Percentiles rank a stretch among this genome's conserved stretches.
phyloP scores from a whole-genome alignment of 2,113 vertebrate species.

The Phalacrocorax aristotelis region DNA sequence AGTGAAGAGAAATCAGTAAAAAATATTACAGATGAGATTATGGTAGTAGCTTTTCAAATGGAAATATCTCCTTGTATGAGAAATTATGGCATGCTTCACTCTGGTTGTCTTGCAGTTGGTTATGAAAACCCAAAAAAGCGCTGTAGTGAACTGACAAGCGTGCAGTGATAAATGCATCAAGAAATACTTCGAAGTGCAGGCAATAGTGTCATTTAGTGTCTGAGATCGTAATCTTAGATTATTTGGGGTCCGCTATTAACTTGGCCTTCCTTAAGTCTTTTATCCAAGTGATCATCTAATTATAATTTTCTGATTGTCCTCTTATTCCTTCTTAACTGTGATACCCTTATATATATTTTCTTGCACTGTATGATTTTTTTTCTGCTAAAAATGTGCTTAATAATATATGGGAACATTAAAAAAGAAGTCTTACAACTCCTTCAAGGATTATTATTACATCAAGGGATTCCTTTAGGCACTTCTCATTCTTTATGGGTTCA shows the following conservation, averaged over 20 bases:
- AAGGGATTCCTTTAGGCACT: constrained; percentile 57
- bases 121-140: not conserved
- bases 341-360: not conserved
- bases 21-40: constrained; percentile 11
- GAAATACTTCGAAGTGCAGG: not conserved
- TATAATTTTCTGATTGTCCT: not conserved
- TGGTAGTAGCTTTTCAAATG: not conserved
- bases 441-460: constrained; percentile 63
- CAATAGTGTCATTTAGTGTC: not conserved
- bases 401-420: constrained; percentile 41
- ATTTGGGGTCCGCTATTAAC: not conserved
- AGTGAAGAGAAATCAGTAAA: constrained; percentile 1
- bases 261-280: not conserved
- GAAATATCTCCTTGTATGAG: not conserved
- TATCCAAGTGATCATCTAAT: not conserved
- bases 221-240: not conserved
- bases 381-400: constrained; percentile 44
- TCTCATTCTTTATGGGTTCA: constrained; percentile 37
- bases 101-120: not conserved
- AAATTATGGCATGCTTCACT: not conserved
- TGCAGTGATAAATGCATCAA: not conserved
- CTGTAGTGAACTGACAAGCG: not conserved
- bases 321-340: not conserved
- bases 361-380: constrained; percentile 34
- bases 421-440: not conserved